Evolutionary conservation across 2,797 vertebrate genomes (phyloP).

Genomic region (Aulostomus chinensis): DNA sequence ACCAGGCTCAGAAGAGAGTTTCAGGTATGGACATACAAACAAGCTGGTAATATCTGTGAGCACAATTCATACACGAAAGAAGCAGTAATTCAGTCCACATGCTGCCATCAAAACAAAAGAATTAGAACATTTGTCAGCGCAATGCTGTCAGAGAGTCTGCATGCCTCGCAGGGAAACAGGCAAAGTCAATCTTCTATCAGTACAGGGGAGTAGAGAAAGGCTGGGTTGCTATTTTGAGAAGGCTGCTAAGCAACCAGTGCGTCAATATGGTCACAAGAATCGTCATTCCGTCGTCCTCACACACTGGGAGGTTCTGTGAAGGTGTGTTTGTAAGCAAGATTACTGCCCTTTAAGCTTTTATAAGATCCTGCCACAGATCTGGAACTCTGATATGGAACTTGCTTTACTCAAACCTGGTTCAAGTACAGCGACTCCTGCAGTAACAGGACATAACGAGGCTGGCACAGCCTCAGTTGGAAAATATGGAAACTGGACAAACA

Average conservation of each 20-base stretch:
- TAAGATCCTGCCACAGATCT: neutral
- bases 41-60: too few species aligned
- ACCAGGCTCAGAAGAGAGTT: too few species aligned
- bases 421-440: slow-evolving; percentile 3
- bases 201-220: slow-evolving; percentile 15
- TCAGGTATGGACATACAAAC: too few species aligned
- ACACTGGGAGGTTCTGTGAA: slow-evolving; percentile 11
- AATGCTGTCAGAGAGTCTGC: neutral
- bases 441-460: neutral
- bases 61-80: too few species aligned
- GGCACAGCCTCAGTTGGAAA: neutral
- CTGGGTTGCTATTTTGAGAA: slow-evolving; percentile 60
- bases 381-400: slow-evolving; percentile 6
- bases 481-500: slow-evolving; percentile 43
- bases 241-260: slow-evolving; percentile 63
- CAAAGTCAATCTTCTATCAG: slow-evolving; percentile 47
- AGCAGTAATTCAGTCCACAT: neutral
- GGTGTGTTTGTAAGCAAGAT: slow-evolving; percentile 7
- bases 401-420: neutral
- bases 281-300: slow-evolving; percentile 11
- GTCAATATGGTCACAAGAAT: slow-evolving; percentile 59
- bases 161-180: slow-evolving; percentile 2
- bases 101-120: neutral
- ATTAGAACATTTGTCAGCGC: neutral
- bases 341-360: neutral